A percentile compares a stretch with the other conserved stretches of the same genome.
Conservation (phyloP, 2,113 vertebrate genomes). For the Crotophaga sulcirostris region DNA sequence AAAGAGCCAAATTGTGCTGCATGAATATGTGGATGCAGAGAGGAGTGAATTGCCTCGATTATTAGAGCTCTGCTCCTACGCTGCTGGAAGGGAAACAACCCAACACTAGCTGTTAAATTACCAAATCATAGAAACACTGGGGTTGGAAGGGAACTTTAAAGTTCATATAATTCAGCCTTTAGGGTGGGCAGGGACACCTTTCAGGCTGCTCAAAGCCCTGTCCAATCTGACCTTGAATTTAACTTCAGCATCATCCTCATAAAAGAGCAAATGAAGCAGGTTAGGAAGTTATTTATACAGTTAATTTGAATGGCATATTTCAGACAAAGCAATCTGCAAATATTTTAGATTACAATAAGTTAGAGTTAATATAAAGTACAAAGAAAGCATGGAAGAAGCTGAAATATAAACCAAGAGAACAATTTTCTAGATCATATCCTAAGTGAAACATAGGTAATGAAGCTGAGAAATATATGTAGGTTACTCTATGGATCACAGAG, state of each 20-base stretch:
- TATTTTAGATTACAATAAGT: background rate
- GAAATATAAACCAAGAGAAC: background rate
- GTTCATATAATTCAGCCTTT: rapidly evolving
- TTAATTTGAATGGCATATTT: background rate
- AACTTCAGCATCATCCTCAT: background rate
- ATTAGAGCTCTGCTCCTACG: background rate
- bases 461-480: background rate
- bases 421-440: background rate
- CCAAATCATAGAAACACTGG: rapidly evolving
- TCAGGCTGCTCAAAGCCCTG: rapidly evolving
- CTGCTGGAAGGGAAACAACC: background rate
- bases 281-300: background rate
- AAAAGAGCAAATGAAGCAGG: too few species aligned
- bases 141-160: background rate
- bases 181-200: background rate
- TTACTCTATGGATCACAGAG: background rate
- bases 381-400: background rate
- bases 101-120: background rate
- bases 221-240: background rate
- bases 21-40: background rate
- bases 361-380: background rate
- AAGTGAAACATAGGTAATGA: background rate
- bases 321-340: background rate
- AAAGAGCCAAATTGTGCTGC: background rate
- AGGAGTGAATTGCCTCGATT: rapidly evolving